Percentiles rank a stretch among this genome's conserved stretches.
Evolutionary conservation across 2,888 invertebrate species (phyloP).

Genomic region (Hirtodrosophila duncani): DNA sequence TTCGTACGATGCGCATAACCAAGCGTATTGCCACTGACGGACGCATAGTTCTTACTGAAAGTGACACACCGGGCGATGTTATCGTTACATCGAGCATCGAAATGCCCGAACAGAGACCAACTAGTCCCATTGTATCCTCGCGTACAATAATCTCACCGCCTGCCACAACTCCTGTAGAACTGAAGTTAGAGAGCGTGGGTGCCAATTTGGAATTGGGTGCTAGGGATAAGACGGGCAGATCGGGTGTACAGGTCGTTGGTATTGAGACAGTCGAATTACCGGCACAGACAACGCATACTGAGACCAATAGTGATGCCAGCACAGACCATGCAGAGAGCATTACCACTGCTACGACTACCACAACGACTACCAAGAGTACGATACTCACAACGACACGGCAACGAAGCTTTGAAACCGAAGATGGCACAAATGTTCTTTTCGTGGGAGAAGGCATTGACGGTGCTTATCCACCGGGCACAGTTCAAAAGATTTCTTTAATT

Average conservation of each 20-base stretch:
- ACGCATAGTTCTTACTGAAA: conserved; percentile 66
- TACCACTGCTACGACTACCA: conserved; percentile 61
- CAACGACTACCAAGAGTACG: conserved; percentile 64
- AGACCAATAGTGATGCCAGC: conserved; percentile 8
- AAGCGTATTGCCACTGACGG: conserved; percentile 73
- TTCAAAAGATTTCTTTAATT: conserved; percentile 82
- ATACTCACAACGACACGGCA: conserved; percentile 68
- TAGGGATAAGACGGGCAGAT: conserved; percentile 31
- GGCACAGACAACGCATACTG: too few species aligned
- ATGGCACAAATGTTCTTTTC: conserved; percentile 73
- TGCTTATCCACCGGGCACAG: conserved; percentile 68
- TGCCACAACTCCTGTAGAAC: conserved; percentile 33
- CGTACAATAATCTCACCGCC: conserved; percentile 26
- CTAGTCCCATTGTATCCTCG: conserved; percentile 46
- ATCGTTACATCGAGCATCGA: conserved; percentile 71
- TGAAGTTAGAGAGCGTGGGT: conserved; percentile 42
- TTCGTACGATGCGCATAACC: conserved; percentile 73
- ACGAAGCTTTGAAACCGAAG: conserved; percentile 71
- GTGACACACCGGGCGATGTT: conserved; percentile 65
- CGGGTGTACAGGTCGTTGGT: conserved; percentile 61
- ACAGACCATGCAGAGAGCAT: conserved; percentile 33
- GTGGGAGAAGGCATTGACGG: conserved; percentile 71
- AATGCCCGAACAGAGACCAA: conserved; percentile 63
- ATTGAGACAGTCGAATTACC: conserved; percentile 62
- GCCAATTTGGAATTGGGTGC: conserved; percentile 49